Base-by-base conservation (phyloP, 2,888 invertebrate species). In the Pecten maximus region DNA sequence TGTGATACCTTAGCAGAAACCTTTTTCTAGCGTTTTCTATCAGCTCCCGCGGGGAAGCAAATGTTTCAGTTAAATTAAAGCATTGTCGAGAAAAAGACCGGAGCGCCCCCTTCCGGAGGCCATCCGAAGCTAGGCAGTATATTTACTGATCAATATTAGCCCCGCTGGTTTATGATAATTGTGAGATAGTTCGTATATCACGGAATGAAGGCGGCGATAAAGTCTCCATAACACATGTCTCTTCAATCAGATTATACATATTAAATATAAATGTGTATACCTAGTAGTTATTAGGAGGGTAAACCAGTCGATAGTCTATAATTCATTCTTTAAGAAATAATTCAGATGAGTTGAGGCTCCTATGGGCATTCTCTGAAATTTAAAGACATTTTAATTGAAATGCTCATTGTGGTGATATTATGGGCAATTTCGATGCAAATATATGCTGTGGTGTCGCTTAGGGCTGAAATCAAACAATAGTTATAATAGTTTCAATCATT, bases 1-100 rank as follows among this genome's bases (percentile, higher is more conserved):
- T 91, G 89, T 40, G 90, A 89, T 91, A 90, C 89, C 89, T 87
- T 89, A 88, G 87, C 40, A 48, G 74, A 87, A 91, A 91, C 91
- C 88, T 88, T 87, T 91, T 88, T 91, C 74, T 86, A 88, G 88
- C 89, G 87, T 89, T 91, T 91, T 91, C 91, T 91, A 91, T 91
- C 88, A 91, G 60, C 88, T 89, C 91, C 91, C 91, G 87, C 87
- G 89, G 91, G 89, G 91, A 91, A 74, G 74, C 74, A 74, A 74
- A 74, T 74, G 74, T 74, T 74, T 74, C 74, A 74, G 74, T 74
- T 74, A 74, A 74, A 74, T 74, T 74, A 74, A 74, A 74, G 74
- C 74, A 74, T 74, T 74, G 74, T 74, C 74, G 74, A 74, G 74
- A 74, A 74, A 74, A 74, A 74, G 74, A 74, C 74, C 74, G 74